Base-by-base conservation (phyloP, 2,797 vertebrate species). In the Enteromius radiatus region DNA sequence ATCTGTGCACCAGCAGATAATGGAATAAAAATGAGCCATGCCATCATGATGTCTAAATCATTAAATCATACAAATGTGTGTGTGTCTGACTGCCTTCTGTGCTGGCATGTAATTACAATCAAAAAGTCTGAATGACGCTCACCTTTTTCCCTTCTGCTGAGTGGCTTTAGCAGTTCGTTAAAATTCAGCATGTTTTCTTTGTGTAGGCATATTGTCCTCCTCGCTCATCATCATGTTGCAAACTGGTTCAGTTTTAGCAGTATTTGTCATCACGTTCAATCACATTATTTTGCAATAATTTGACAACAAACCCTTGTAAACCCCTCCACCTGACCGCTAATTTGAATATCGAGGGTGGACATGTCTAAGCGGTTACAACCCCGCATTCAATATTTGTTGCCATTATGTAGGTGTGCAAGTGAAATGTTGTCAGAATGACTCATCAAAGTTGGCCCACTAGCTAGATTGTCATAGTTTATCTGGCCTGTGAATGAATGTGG, bases 71-170 rank as follows among this genome's bases (percentile, higher is more conserved):
- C 59, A 76, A 52, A 54, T 65, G 71, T 38, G 61, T 54, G 21
- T 3, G 14, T 47, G 52, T 52, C 74, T 69, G 43, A 73, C 63
- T 84, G 73, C 80, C 78, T 76, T 83, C 65, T 65, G 84, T 83
- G 64, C 28, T 73, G 69, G 77, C 71, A 80, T 82, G 76, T 78
- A 85, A 88, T 86, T 85, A 86, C 77, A 88, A 86, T 88, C 80
- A 86, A 75, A 84, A 78, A 61, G 28, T 63, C 70, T 79, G 68
- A 84, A 83, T 82, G 77, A 45, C 2, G n/a, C 71, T 70, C 4
- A 4, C 74, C 17, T 56, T 26, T 54, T 75, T 43, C 17, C 45
- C 31, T 84, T 84, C 47, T 63, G 65, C 26, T 69, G 81, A 88
- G 78, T 76, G 83, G 69, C 80, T 78, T 52, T 67, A 38, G 45